Evolutionary conservation across 2,797 vertebrate species (phyloP).

Genomic region (Artibeus jamaicensis): DNA sequence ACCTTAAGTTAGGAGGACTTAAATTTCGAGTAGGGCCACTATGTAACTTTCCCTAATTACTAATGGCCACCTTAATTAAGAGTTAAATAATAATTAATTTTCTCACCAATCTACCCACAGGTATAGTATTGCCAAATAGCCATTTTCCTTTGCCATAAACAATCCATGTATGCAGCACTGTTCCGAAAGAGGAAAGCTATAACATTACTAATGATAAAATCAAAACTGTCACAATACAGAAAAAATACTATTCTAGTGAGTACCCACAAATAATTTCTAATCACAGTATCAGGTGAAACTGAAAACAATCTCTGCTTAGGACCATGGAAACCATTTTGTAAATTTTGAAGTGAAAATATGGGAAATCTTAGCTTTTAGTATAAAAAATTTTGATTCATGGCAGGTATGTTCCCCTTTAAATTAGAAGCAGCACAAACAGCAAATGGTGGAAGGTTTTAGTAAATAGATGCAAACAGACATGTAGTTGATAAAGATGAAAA

Average conservation of each 20-base stretch:
- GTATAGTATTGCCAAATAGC: slow-evolving; percentile 49
- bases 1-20: slow-evolving; percentile 52
- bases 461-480: not conserved
- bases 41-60: slow-evolving; percentile 53
- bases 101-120: slow-evolving; percentile 42
- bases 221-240: not conserved
- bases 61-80: slow-evolving; percentile 73
- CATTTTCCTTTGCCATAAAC: slow-evolving; percentile 49
- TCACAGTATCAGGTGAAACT: slow-evolving; percentile 32
- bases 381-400: slow-evolving; percentile 42
- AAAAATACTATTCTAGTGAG: slow-evolving; percentile 24
- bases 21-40: slow-evolving; percentile 50
- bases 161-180: not conserved
- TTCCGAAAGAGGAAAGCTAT: slow-evolving; percentile 33
- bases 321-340: not conserved
- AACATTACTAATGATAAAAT: slow-evolving; percentile 15
- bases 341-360: slow-evolving; percentile 35
- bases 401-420: slow-evolving; percentile 68
- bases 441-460: not conserved
- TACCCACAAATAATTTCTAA: slow-evolving; percentile 40
- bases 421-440: slow-evolving; percentile 30
- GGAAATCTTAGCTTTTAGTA: slow-evolving; percentile 41
- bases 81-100: slow-evolving; percentile 33
- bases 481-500: not conserved
- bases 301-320: slow-evolving; percentile 53